Conservation (phyloP, 2,888 invertebrate genomes). For the Ceriagrion tenellum region DNA sequence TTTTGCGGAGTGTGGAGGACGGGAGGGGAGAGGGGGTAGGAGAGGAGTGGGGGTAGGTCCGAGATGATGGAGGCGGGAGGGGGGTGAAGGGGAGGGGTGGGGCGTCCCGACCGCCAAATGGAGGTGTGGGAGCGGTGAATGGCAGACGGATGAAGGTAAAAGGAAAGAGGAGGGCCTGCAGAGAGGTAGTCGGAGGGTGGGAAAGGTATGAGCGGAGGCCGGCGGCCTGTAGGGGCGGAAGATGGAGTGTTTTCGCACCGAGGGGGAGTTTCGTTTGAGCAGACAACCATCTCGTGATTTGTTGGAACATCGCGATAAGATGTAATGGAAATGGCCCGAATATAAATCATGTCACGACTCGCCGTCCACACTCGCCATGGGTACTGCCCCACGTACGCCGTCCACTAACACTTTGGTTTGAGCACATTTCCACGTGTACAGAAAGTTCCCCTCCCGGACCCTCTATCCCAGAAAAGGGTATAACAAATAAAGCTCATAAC, state of each 20-base stretch:
- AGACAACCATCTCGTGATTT: conserved; percentile 47
- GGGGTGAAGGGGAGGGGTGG: background rate
- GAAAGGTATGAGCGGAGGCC: too few species aligned
- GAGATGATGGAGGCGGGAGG: too few species aligned
- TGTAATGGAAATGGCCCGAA: conserved; percentile 12
- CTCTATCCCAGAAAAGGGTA: background rate
- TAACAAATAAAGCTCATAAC: conserved; percentile 22
- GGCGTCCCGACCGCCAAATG: background rate
- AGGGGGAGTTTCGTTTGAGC: conserved; percentile 10
- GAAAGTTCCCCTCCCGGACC: background rate
- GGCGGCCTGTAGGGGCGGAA: background rate
- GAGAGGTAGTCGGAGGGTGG: too few species aligned
- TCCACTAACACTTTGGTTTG: conserved; percentile 13
- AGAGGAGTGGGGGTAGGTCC: background rate
- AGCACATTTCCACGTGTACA: background rate
- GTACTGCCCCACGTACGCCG: background rate
- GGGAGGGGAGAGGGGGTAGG: background rate
- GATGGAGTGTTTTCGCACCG: background rate
- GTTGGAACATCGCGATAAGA: conserved; percentile 44
- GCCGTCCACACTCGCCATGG: background rate
- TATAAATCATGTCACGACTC: conserved; percentile 23
- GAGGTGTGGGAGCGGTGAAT: background rate
- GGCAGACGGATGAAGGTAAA: too few species aligned
- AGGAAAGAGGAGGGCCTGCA: too few species aligned
- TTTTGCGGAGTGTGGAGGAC: background rate